These are phyloP conservation scores for Dicycla oo DNA, from an alignment of 2,888 invertebrate genomes.

Conservation along the genomic window DNA sequence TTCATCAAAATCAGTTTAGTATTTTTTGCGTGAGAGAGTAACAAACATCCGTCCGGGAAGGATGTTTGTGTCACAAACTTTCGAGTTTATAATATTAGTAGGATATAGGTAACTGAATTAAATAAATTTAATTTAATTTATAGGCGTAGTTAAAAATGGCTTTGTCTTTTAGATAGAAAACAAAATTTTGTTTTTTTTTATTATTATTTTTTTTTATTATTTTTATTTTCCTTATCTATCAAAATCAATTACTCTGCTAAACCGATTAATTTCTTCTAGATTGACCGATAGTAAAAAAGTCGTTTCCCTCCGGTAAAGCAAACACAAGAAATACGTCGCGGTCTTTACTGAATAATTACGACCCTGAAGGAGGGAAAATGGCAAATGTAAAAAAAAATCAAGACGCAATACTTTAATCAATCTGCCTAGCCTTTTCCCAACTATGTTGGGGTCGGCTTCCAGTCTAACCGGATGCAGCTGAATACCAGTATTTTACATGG, in stretches of 20 bases:
- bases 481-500: too few relatives aligned
- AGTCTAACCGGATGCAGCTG: too few relatives aligned
- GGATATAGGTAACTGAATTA: too few relatives aligned
- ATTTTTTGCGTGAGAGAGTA: too few relatives aligned
- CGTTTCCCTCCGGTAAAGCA: constrained; percentile 42
- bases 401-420: neutral
- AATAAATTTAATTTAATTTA: too few relatives aligned
- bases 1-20: too few relatives aligned
- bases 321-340: constrained; percentile 59
- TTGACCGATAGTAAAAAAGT: constrained; percentile 34
- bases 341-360: constrained; percentile 61
- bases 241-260: constrained; percentile 17
- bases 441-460: too few relatives aligned
- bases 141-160: neutral
- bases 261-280: constrained; percentile 25
- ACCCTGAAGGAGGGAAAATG: constrained; percentile 40
- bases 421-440: too few relatives aligned
- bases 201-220: neutral
- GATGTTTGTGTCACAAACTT: too few relatives aligned
- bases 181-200: too few relatives aligned
- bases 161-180: neutral
- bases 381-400: constrained; percentile 29
- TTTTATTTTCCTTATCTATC: constrained; percentile 11
- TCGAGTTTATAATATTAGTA: too few relatives aligned
- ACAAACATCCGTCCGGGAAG: too few relatives aligned